Base-by-base conservation (phyloP, 2,888 invertebrate genomes). In the Lasioglossum calceatum region DNA sequence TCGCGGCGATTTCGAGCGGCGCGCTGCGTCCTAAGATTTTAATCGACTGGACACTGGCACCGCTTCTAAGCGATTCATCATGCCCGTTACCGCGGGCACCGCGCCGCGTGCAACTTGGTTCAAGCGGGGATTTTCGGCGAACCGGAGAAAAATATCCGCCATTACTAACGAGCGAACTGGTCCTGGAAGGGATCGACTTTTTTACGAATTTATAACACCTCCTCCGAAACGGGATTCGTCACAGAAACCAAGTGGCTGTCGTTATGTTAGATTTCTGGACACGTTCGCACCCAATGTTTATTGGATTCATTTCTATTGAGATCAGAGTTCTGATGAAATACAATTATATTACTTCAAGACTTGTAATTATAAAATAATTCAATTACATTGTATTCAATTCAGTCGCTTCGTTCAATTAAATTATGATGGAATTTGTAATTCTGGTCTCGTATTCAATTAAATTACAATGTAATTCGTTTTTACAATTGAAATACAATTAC, bases 1-100 rank as follows among this genome's bases (percentile, higher is more conserved):
- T 84, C 42, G 82, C 76, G 75, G 71, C 67, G 88, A 89, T 89
- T 88, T 83, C 73, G 72, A 76, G 75, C 83, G 61, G 54, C 36
- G 39, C 47, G n/a, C 74, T 19, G 64, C 70, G 77, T 83, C 79
- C 76, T 75, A 77, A 84, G 87, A 84, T 87, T 87, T 87, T 87
- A 87, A 87, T 87, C 87, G 83, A 79, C 72, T 44, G 84, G 87
- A 86, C 86, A 82, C 86, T 77, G 82, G 79, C 79, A 77, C 61
- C 79, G 70, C 54, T 78, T 80, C 79, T 85, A 71, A 74, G 19
- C 74, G 78, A 85, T 86, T 73, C 81, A 85, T 85, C 79, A 76
- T 78, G 75, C 36, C 44, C 78, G 71, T 77, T 47, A 82, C 85
- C 76, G 76, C 54, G 76, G 84, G 76, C 76, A 39, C 0, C 7